These are phyloP conservation scores for Stylophora pistillata DNA, from an alignment of 64 coral and sea anemone species.

Conservation along the genomic window DNA sequence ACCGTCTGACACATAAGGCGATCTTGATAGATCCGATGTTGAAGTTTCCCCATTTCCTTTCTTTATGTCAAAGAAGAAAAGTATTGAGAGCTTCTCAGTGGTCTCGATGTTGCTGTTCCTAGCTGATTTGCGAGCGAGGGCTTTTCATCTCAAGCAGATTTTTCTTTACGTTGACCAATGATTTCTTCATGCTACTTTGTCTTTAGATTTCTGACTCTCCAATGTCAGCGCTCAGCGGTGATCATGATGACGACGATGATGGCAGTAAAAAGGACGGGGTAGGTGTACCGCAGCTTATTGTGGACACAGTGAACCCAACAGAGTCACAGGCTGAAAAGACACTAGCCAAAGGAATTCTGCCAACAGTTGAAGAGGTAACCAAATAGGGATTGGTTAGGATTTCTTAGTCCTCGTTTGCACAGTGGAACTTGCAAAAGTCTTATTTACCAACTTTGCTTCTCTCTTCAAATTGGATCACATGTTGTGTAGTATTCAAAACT, in stretches of 20 bases:
- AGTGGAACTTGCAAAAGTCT: too few relatives aligned
- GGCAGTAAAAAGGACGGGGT: constrained; percentile 77
- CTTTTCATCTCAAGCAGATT: background rate
- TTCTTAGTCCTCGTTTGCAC: background rate
- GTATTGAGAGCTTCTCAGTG: too few relatives aligned
- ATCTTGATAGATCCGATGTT: too few relatives aligned
- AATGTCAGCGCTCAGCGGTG: constrained; percentile 65
- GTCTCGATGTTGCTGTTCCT: too few relatives aligned
- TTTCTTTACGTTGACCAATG: background rate
- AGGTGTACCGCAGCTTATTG: constrained; percentile 84
- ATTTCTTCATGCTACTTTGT: background rate
- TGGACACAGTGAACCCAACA: constrained; percentile 69
- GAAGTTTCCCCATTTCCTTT: too few relatives aligned
- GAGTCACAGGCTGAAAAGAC: constrained; percentile 64
- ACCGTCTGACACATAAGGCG: too few relatives aligned
- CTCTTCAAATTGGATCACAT: too few relatives aligned
- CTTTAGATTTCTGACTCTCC: constrained; percentile 72
- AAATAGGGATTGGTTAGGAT: background rate
- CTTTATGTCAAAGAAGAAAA: too few relatives aligned
- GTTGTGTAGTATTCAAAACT: too few relatives aligned
- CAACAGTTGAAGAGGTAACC: constrained; percentile 79
- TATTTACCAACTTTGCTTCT: too few relatives aligned
- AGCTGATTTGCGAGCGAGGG: background rate
- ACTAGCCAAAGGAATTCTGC: constrained; percentile 65
- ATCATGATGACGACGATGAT: constrained; percentile 87